Base-by-base conservation (phyloP, 2,888 invertebrate genomes). In the Apomyelois bistriatella region DNA sequence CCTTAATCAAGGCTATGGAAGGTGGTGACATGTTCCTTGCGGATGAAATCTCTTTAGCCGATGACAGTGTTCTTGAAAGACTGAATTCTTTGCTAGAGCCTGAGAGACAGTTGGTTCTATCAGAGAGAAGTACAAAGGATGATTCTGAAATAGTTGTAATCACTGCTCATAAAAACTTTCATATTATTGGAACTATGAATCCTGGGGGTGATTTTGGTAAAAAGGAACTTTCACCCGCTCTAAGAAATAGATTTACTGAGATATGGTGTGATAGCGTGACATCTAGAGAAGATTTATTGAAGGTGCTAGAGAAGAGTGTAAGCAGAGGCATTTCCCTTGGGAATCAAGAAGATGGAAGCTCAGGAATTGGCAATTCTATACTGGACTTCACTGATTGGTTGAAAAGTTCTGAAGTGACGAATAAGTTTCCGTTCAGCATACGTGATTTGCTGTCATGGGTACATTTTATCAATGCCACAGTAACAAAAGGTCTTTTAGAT, bases 181-280 rank as follows among this genome's bases (percentile, higher is more conserved):
- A 96, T 66, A 96, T 99, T 70, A 93, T 99, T 54, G 98, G 97
- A 1, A 99, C 99, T 0, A 99, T 99, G 99, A 99, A 99, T 90
- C 99, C 99, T 6, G 99, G 99, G 9, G 99, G 99, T 0, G 99
- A 99, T 91, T 99, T 97, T 78, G 99, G 99, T 2, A 99, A 99
- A 79, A 99, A 99, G 77, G 99, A 99, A 91, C 90, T 99, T 8
- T 99, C 99, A 0, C 99, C 99, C 0, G 99, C 99, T 0, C 85
- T 99, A 48, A 92, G 99, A 49, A 99, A 99, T 90, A 93, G 99
- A 47, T 98, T 99, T 69, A 99, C 99, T 0, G 99, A 99, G 90
- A 97, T 99, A 73, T 99, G 99, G 99, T 99, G 99, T 72, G 96
- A 95, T 53, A 93, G 94, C 48, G 95, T 94, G 8, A 92, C 93